These are phyloP conservation scores for Dryadula phaetusa DNA, from an alignment of 2,888 invertebrate species.

Conservation along the genomic window DNA sequence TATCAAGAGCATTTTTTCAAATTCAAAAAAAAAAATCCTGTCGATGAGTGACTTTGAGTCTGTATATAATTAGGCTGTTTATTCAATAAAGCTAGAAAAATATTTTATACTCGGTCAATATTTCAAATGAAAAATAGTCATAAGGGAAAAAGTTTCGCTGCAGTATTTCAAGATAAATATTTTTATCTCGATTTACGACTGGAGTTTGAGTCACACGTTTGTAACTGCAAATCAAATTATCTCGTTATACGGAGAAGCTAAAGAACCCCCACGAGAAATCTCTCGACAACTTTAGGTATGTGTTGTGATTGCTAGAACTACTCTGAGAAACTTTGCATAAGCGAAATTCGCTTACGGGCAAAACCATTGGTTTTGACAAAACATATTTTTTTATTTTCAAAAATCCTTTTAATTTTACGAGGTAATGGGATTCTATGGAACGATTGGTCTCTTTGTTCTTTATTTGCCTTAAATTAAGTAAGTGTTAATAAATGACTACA, in stretches of 20 bases:
- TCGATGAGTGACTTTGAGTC: too few species aligned
- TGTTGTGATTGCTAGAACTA: slow-evolving; percentile 17
- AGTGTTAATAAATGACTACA: too few species aligned
- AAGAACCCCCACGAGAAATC: slow-evolving; percentile 23
- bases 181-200: neutral
- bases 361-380: neutral
- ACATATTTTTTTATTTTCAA: neutral
- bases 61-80: too few species aligned
- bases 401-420: neutral
- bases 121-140: neutral
- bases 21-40: too few species aligned
- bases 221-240: slow-evolving; percentile 29
- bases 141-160: neutral
- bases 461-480: too few species aligned
- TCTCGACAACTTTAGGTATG: slow-evolving; percentile 14
- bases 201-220: neutral
- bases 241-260: slow-evolving; percentile 20
- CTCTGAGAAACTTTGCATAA: slow-evolving; percentile 11
- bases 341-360: neutral
- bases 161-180: neutral
- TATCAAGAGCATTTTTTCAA: too few species aligned
- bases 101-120: neutral
- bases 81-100: neutral
- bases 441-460: too few species aligned
- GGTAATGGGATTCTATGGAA: too few species aligned